Evolutionary conservation across 2,113 vertebrate genomes (phyloP).

Genomic region (Thalassoma bifasciatum): DNA sequence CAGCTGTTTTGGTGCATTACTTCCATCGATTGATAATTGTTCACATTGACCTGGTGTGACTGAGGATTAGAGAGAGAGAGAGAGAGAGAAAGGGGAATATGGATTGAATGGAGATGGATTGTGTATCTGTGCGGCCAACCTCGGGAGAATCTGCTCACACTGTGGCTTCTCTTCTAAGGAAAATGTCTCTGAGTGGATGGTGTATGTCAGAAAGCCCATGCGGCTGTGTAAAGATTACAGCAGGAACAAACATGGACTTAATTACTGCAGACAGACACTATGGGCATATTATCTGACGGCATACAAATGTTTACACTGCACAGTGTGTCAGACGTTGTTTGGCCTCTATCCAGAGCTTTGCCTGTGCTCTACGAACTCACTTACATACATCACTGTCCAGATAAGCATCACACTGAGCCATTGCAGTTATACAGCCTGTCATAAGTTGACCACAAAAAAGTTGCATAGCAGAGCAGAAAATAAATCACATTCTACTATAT

Average conservation of each 20-base stretch:
- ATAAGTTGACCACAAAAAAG: neutral
- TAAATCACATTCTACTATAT: neutral
- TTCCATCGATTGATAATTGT: conserved; percentile 42
- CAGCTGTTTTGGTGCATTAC: conserved; percentile 59
- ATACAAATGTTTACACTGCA: neutral
- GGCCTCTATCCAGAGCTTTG: too few relatives aligned
- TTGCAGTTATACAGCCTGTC: too few relatives aligned
- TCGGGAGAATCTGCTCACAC: neutral
- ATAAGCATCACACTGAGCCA: too few relatives aligned
- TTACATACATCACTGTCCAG: too few relatives aligned
- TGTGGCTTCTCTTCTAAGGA: neutral
- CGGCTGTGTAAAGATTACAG: neutral
- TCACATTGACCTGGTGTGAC: conserved; percentile 59
- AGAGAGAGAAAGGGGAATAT: conserved; percentile 41
- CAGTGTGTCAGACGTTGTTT: too few relatives aligned
- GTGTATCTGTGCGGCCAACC: conserved; percentile 20
- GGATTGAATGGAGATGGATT: conserved; percentile 70
- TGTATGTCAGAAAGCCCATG: conserved; percentile 13
- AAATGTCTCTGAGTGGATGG: conserved; percentile 27
- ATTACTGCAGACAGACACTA: neutral
- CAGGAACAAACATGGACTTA: neutral
- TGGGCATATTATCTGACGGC: neutral
- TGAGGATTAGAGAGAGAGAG: conserved; percentile 52
- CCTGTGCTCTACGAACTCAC: too few relatives aligned
- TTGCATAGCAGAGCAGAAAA: neutral